Evolutionary conservation across 2,888 invertebrate genomes (phyloP).

Genomic region (Penaeus monodon): DNA sequence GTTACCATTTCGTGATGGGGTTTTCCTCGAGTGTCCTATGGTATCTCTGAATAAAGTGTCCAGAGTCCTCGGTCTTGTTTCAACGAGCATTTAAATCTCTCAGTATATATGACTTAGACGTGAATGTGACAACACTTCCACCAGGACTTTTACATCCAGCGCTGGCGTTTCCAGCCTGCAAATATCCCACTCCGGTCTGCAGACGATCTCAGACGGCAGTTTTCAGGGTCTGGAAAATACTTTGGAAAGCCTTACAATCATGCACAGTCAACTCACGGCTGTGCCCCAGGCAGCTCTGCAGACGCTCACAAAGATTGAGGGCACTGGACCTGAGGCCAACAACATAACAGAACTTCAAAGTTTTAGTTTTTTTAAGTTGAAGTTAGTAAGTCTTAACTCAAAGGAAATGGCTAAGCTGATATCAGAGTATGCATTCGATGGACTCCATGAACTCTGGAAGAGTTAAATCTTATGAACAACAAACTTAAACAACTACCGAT

Average conservation of each 20-base stretch:
- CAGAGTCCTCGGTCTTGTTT: conserved; percentile 76
- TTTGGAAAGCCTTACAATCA: conserved; percentile 69
- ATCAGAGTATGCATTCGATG: conserved; percentile 86
- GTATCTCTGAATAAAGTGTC: conserved; percentile 82
- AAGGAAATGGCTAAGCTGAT: conserved; percentile 84
- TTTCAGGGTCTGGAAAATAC: conserved; percentile 68
- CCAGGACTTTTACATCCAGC: conserved; percentile 78
- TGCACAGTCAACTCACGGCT: conserved; percentile 68
- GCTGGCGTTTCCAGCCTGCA: conserved; percentile 73
- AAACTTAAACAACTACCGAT: conserved; percentile 87
- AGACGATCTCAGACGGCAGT: conserved; percentile 71
- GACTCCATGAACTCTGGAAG: conserved; percentile 82
- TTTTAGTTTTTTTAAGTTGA: conserved; percentile 88
- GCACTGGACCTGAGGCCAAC: conserved; percentile 86
- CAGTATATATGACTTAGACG: conserved; percentile 89
- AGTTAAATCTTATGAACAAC: conserved; percentile 90
- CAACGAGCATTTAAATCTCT: conserved; percentile 80
- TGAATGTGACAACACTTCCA: conserved; percentile 70
- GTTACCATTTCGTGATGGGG: conserved; percentile 91
- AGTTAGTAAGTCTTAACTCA: conserved; percentile 83
- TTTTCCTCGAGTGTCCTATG: conserved; percentile 89
- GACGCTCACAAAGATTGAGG: conserved; percentile 79
- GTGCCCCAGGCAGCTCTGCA: conserved; percentile 69
- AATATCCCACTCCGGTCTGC: conserved; percentile 79
- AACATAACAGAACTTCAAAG: conserved; percentile 85